Evolutionary conservation across 1,140 invertebrate species (phyloP).

Genomic region (Ptiloglossa arizonensis): DNA sequence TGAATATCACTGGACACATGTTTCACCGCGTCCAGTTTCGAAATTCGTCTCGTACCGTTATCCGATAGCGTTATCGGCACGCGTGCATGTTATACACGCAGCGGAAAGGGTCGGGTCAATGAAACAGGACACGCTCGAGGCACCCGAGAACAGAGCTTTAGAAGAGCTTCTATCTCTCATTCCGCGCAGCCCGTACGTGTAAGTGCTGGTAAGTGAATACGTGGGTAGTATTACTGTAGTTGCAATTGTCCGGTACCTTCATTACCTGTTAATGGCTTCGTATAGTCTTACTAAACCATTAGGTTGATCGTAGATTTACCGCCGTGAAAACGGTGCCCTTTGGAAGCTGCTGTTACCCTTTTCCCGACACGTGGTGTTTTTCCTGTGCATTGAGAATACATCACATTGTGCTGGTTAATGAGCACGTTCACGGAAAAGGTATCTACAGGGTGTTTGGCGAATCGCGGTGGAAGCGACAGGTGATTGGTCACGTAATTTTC

Average conservation of each 20-base stretch:
- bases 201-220: conserved; percentile 37
- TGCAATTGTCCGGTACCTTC: conserved; percentile 34
- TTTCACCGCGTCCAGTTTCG: conserved; percentile 30
- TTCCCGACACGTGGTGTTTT: not conserved
- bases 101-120: conserved; percentile 32
- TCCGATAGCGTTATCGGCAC: conserved; percentile 43
- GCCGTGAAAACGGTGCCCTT: not conserved
- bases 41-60: conserved; percentile 30
- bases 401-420: not conserved
- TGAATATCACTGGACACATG: not conserved
- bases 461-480: not conserved
- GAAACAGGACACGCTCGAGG: conserved; percentile 38
- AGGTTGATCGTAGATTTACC: conserved; percentile 4
- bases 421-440: not conserved
- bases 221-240: conserved; percentile 24
- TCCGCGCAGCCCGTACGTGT: not conserved
- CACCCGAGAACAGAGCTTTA: conserved; percentile 33
- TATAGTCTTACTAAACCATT: conserved; percentile 36
- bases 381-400: not conserved
- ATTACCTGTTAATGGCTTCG: conserved; percentile 37
- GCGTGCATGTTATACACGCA: conserved; percentile 24
- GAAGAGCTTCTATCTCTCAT: conserved; percentile 27
- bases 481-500: too few relatives aligned
- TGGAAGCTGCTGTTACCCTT: not conserved
- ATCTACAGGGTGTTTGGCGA: not conserved